Evolutionary conservation across 2,113 vertebrate species (phyloP).

Genomic region (Lamprologus tigripictilis): DNA sequence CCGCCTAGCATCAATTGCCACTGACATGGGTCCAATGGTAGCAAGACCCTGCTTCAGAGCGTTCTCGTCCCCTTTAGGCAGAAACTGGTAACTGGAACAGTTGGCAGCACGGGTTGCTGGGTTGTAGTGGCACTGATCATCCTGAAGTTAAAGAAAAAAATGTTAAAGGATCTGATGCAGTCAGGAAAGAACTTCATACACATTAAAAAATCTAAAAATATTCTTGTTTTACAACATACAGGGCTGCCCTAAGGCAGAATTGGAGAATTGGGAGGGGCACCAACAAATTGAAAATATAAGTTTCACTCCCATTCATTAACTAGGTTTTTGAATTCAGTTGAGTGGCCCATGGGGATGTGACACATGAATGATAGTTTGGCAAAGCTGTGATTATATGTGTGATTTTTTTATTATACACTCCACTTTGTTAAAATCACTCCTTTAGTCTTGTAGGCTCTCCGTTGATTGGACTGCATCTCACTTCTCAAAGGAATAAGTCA

Average conservation of each 20-base stretch:
- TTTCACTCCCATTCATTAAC: neutral
- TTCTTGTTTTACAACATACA: neutral
- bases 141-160: slow-evolving; percentile 44
- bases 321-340: neutral
- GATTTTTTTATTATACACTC: neutral
- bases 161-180: neutral
- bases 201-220: neutral
- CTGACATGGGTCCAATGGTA: slow-evolving; percentile 80
- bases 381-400: neutral
- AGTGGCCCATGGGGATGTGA: rapidly evolving
- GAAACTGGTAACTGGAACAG: slow-evolving; percentile 69
- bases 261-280: neutral
- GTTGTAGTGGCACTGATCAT: slow-evolving; percentile 73
- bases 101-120: slow-evolving; percentile 70
- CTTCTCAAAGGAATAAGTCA: neutral
- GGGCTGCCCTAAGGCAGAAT: rapidly evolving
- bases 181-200: neutral
- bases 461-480: neutral
- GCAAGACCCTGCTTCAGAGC: slow-evolving; percentile 74
- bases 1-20: slow-evolving; percentile 77
- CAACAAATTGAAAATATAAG: neutral
- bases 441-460: neutral
- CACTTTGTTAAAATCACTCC: neutral
- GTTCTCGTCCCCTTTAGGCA: slow-evolving; percentile 59
- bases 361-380: neutral